Conservation (phyloP, 2,888 invertebrate species). For the Furcula furcula region DNA sequence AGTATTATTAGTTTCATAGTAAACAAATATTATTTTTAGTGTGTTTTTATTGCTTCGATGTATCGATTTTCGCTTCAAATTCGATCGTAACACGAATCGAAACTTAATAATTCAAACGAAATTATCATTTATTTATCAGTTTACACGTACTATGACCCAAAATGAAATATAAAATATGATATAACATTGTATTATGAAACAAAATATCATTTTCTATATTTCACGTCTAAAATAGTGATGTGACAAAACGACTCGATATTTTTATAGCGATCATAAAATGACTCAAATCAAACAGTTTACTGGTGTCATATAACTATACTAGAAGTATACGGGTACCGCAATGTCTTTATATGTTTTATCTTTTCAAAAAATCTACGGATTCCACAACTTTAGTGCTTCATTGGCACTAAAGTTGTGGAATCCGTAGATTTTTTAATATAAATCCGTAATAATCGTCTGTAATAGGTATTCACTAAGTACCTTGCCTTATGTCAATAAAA, state of each 20-base stretch:
- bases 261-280: conserved; percentile 17
- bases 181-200: not conserved
- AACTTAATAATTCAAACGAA: too few relatives aligned
- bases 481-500: conserved; percentile 25
- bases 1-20: too few relatives aligned
- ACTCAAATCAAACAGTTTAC: conserved; percentile 15
- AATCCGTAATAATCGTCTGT: conserved; percentile 23
- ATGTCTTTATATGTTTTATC: conserved; percentile 28
- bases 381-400: conserved; percentile 9
- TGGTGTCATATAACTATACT: conserved; percentile 21
- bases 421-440: conserved; percentile 18
- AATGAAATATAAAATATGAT: too few relatives aligned
- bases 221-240: conserved; percentile 11
- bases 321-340: conserved; percentile 11
- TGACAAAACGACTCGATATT: conserved; percentile 13
- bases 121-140: too few relatives aligned
- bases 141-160: too few relatives aligned
- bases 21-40: too few relatives aligned
- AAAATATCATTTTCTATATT: conserved; percentile 1
- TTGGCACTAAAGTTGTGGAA: conserved; percentile 9
- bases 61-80: too few relatives aligned
- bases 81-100: too few relatives aligned
- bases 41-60: too few relatives aligned
- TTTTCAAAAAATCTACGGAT: conserved; percentile 16
- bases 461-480: conserved; percentile 20